Evolutionary conservation across 2,888 invertebrate species (phyloP).

Genomic region (Melikaiella ostensackeni): DNA sequence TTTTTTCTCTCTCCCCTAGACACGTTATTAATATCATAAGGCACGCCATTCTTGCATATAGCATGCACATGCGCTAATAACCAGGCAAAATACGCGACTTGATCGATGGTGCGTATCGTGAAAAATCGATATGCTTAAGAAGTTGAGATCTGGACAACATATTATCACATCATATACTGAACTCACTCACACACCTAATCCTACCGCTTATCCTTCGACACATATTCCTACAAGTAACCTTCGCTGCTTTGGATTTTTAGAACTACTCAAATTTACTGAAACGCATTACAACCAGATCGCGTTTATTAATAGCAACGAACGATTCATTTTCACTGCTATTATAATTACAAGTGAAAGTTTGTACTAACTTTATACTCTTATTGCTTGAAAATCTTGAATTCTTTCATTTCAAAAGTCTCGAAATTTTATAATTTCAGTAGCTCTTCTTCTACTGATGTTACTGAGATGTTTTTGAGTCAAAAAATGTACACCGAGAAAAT

Average conservation of each 20-base stretch:
- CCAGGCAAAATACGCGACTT: conserved; percentile 24
- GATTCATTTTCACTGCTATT: not conserved
- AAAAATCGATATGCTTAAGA: too few species aligned
- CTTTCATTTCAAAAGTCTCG: too few species aligned
- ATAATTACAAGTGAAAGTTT: not conserved
- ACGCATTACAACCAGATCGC: not conserved
- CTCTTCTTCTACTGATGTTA: too few species aligned
- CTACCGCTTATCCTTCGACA: conserved; percentile 10
- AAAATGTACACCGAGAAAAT: too few species aligned
- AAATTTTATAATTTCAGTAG: too few species aligned
- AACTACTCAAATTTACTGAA: conserved; percentile 6
- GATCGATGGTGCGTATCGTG: conserved; percentile 32
- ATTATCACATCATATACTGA: conserved; percentile 20
- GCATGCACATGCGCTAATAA: conserved; percentile 7
- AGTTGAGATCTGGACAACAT: conserved; percentile 8
- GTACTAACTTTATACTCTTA: too few species aligned
- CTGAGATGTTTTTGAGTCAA: too few species aligned
- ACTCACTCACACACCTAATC: conserved; percentile 11
- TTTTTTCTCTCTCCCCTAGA: conserved; percentile 24
- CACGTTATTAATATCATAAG: conserved; percentile 24
- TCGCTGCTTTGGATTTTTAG: conserved; percentile 18
- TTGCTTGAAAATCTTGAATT: too few species aligned
- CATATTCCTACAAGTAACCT: conserved; percentile 14
- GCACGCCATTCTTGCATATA: conserved; percentile 1
- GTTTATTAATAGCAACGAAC: not conserved